Evolutionary conservation across 2,113 vertebrate species (phyloP), one percentile per base, ranked within the genome.

Genomic region (Peucedramus taeniatus): DNA sequence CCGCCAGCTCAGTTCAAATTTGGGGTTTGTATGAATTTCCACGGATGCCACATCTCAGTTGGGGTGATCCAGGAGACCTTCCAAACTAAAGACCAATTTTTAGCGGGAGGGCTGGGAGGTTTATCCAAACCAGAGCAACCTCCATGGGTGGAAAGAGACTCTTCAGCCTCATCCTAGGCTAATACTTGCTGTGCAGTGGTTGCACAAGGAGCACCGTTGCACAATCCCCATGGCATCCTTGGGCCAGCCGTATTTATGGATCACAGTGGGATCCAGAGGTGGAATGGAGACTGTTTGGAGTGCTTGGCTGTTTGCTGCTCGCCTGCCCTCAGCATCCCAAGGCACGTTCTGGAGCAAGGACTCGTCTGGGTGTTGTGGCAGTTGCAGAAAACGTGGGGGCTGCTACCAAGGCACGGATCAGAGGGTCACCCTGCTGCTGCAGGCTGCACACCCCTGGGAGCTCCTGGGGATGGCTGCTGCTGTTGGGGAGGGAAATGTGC

Each of bases 361-460:
- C 31, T 15, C 2, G 0, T 53, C 37, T 45, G 40, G 49, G n/a
- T 23, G 18, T 33, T 3, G 17, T 39, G 89, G 49, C 33, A 72
- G 24, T 18, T 0, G 0, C 22, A 77, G 50, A 33, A 69, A 72
- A 64, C 0, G 1, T 13, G 7, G 12, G 6, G 3, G 2, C 0
- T 3, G 9, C 19, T 49, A 6, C 11, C 0, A 1, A 70, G 74
- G 28, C 3, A 9, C 18, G 15, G 54, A 33, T 65, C 27, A 69
- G 83, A 47, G 49, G 24, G 44, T 53, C 4, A 0, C 6, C 1
- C 35, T 56, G 49, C 39, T 75, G 56, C 79, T 79, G 69, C 69
- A 45, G 26, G 1, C 28, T 57, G 78, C 39, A 4, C 0, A 0
- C 20, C 63, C 49, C 49, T 1, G 3, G 40, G 65, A 24, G 0